Percentiles rank a stretch among this genome's conserved stretches.
phyloP scores from a whole-genome alignment of 2,113 vertebrate genomes.

The Hassar affinis region DNA sequence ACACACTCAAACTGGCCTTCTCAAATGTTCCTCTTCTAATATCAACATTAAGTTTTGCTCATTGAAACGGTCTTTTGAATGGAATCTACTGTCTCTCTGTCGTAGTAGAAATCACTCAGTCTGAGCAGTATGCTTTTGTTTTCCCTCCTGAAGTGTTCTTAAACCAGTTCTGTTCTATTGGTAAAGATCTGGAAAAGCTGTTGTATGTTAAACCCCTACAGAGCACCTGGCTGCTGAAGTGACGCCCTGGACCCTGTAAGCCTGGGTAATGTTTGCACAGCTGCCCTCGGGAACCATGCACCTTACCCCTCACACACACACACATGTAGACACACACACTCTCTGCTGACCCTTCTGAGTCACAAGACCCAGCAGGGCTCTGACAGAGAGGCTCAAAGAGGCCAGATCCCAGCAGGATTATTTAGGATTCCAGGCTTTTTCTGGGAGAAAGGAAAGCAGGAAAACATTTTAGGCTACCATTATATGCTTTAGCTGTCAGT shows the following conservation, averaged over 20 bases:
- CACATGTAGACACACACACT: constrained; percentile 48
- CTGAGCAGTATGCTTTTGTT: background rate
- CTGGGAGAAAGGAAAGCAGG: background rate
- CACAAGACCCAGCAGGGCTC: constrained; percentile 40
- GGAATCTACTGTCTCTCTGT: background rate
- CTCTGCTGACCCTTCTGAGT: constrained; percentile 36
- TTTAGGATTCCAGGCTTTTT: constrained; percentile 45
- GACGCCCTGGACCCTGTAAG: constrained; percentile 27
- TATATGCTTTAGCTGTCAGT: constrained; percentile 24
- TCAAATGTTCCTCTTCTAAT: constrained; percentile 21
- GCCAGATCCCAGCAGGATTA: constrained; percentile 39
- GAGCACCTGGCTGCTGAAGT: constrained; percentile 48
- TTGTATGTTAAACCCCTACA: constrained; percentile 2
- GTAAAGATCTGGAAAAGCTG: background rate
- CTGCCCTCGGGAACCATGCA: constrained; percentile 63
- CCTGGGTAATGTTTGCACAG: constrained; percentile 71
- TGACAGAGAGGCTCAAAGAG: constrained; percentile 21
- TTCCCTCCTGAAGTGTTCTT: constrained; percentile 10
- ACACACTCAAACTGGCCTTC: constrained; percentile 10
- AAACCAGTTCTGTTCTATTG: background rate
- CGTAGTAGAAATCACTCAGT: background rate
- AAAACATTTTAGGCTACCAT: constrained; percentile 36
- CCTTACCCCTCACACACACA: constrained; percentile 57
- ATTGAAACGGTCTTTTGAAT: background rate
- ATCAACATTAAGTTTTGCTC: constrained; percentile 1